Percentiles rank a stretch among this genome's conserved stretches.
phyloP scores from a whole-genome alignment of 2,113 vertebrate genomes.

The Microcebus tavaratra region DNA sequence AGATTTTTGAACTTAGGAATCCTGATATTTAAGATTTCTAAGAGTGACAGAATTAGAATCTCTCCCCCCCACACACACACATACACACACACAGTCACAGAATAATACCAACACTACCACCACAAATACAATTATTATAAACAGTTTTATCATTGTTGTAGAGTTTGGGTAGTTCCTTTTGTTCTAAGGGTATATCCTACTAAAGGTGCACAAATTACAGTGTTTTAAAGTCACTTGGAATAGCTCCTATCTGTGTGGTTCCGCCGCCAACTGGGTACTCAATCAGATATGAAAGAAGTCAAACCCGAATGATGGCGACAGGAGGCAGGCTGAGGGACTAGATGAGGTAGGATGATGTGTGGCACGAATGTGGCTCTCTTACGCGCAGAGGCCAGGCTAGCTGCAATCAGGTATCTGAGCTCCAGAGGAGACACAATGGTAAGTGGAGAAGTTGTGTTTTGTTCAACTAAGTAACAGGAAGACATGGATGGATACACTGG shows the following conservation, averaged over 20 bases:
- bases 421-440: background rate
- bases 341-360: background rate
- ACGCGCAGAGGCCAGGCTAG: background rate
- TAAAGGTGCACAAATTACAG: background rate
- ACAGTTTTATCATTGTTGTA: background rate
- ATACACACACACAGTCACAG: background rate
- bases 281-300: background rate
- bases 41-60: background rate
- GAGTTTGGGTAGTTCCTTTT: background rate
- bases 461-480: background rate
- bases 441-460: background rate
- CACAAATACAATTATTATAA: background rate
- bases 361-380: background rate
- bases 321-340: background rate
- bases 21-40: background rate
- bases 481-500: background rate
- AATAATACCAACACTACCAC: background rate
- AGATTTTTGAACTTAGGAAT: background rate
- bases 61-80: background rate
- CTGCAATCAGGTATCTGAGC: background rate
- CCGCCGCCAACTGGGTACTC: background rate
- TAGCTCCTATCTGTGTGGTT: background rate
- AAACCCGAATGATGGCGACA: background rate
- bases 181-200: background rate
- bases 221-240: constrained; percentile 18